phyloP scores from a whole-genome alignment of 2,888 invertebrate genomes.

The Megamerina dolium region DNA sequence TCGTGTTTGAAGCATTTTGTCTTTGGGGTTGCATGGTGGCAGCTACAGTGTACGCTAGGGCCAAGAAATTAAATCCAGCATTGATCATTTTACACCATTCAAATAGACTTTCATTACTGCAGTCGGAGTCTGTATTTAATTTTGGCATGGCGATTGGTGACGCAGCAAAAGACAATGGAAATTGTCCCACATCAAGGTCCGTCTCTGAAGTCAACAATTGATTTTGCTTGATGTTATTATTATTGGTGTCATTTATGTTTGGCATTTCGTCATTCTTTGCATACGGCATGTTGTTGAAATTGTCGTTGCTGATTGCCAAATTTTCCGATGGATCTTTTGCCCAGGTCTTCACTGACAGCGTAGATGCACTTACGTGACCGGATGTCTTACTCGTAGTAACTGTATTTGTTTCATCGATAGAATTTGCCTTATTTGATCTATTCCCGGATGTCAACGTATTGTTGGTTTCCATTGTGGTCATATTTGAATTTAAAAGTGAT shows the following conservation, averaged over 20 bases:
- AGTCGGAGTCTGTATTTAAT: conserved; percentile 23
- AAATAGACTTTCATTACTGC: conserved; percentile 53
- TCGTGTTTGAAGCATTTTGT: not conserved
- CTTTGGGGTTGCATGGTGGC: conserved; percentile 28
- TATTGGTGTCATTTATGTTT: conserved; percentile 25
- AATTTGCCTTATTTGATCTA: no score
- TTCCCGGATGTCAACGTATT: conserved; percentile 13
- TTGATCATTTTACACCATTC: conserved; percentile 70
- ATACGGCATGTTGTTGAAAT: conserved; percentile 4
- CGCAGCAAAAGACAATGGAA: no score
- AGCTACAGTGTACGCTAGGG: conserved; percentile 36
- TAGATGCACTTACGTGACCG: conserved; percentile 22
- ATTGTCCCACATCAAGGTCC: not conserved
- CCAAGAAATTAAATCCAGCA: conserved; percentile 42
- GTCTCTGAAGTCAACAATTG: not conserved
- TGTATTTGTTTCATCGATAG: conserved; percentile 7
- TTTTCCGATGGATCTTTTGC: conserved; percentile 35
- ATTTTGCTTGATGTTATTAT: not conserved
- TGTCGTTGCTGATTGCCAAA: conserved; percentile 8
- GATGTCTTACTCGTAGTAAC: conserved; percentile 15
- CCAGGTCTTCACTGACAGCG: conserved; percentile 42
- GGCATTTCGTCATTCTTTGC: no score
- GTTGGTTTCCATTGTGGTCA: conserved; percentile 10
- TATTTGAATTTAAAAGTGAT: conserved; percentile 52
- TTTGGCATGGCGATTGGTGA: conserved; percentile 24